A percentile compares a stretch with the other conserved stretches of the same genome.
phyloP scores from a whole-genome alignment of 2,113 vertebrate genomes.

The Echinops telfairi region DNA sequence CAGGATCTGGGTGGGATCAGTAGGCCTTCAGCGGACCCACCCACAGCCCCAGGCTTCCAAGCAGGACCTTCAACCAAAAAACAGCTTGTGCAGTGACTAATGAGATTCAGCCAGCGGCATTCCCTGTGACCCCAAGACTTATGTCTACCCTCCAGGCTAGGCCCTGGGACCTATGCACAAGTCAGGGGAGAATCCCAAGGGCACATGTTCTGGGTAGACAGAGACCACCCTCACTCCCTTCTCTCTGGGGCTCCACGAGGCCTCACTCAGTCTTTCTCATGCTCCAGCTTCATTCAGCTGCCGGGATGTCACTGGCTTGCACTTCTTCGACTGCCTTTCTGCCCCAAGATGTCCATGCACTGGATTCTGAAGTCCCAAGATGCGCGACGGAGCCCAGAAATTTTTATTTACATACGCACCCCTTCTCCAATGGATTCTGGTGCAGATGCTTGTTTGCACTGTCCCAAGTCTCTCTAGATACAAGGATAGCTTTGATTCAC shows the following conservation, averaged over 20 bases:
- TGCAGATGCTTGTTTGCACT: neutral
- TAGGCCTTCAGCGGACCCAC: neutral
- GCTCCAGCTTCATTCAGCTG: neutral
- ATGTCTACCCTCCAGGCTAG: neutral
- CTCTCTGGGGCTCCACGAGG: neutral
- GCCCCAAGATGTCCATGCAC: neutral
- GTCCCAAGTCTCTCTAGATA: neutral
- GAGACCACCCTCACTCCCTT: neutral
- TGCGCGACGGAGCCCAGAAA: neutral
- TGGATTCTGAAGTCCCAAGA: neutral
- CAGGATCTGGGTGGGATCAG: neutral
- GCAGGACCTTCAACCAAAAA: neutral
- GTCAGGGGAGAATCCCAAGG: neutral
- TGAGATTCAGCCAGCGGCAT: too few species aligned
- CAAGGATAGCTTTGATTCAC: neutral
- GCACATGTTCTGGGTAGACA: neutral
- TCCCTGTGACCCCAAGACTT: neutral
- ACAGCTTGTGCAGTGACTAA: fast-evolving
- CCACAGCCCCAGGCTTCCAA: neutral
- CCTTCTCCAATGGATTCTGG: neutral
- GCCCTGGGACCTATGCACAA: neutral
- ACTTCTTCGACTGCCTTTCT: neutral
- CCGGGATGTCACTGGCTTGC: neutral
- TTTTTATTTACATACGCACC: neutral
- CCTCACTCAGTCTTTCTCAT: neutral